Evolutionary conservation across 1,140 invertebrate genomes (phyloP).

Genomic region (Leptonema lineaticorne): DNA sequence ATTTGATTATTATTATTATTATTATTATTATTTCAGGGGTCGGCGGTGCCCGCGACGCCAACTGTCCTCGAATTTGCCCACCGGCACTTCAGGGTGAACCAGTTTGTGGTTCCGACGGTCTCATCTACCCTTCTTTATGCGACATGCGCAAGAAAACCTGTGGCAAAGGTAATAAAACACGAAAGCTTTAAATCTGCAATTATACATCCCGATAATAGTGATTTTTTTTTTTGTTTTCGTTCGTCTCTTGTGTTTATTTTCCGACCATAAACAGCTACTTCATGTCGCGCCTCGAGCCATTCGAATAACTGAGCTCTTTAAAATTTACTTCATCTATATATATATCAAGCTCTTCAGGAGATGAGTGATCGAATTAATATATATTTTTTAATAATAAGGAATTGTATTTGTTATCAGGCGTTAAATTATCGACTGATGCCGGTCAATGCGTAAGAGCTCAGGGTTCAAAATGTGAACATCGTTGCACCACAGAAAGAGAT

Average conservation of each 20-base stretch:
- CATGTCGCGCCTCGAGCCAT: no score
- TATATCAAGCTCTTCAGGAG: background rate
- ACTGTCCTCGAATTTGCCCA: conserved; percentile 77
- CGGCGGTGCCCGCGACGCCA: conserved; percentile 60
- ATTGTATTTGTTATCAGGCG: no score
- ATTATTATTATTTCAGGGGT: conserved; percentile 52
- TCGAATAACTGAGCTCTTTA: background rate
- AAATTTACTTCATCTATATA: background rate
- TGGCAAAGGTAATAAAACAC: conserved; percentile 69
- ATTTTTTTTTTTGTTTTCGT: conserved; percentile 12
- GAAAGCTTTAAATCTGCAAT: conserved; percentile 42
- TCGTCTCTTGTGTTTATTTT: no score
- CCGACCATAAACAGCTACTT: no score
- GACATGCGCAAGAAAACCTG: conserved; percentile 92
- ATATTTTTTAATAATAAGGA: no score
- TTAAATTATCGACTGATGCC: conserved; percentile 60
- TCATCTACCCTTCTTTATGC: conserved; percentile 87
- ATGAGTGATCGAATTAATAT: background rate
- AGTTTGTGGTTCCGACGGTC: conserved; percentile 83
- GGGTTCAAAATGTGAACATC: conserved; percentile 75
- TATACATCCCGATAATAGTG: background rate
- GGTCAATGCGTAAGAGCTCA: conserved; percentile 64
- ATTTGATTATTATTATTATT: no score
- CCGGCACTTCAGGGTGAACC: conserved; percentile 71
- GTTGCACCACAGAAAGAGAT: conserved; percentile 79